Base-by-base conservation (phyloP, 2,113 vertebrate species). In the Atherinomorus stipes region DNA sequence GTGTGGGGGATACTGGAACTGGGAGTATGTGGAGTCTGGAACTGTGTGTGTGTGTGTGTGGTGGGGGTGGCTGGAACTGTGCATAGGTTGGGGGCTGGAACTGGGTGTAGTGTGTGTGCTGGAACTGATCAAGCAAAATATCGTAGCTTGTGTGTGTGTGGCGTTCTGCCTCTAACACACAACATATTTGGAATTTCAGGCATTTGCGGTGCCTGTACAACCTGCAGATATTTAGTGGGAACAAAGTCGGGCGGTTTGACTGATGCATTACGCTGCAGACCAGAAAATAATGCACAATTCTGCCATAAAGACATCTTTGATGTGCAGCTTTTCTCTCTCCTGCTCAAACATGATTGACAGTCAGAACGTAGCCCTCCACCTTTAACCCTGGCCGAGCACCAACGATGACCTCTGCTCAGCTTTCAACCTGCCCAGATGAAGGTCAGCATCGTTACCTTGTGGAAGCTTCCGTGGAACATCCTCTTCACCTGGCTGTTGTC, bases 381-480 rank as follows among this genome's bases (percentile, higher is more conserved):
- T n/a, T n/a, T n/a, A n/a, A n/a, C n/a, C n/a, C n/a, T n/a, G n/a
- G n/a, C n/a, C n/a, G n/a, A n/a, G 4, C 31, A 34, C 28, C 28
- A 28, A 4, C 6, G 6, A 28, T 4, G 28, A 8, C 31, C 31
- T 34, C 31, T 34, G 31, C 5, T 7, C 13, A 12, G 38, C 38
- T 42, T 13, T 2, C 7, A 13, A 13, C 38, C 4, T 2, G 38
- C 38, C 11, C 11, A 42, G 38, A 13, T 4, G 38, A 15, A 42
- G 11, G 9, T 15, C 5, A 3, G 7, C 8, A 28, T 21, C 31
- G 81, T 95, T 95, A 99, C 98, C 97, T 99, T 99, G 90, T 99
- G 98, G 91, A 99, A 99, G 88, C 97, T 99, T 78, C 98, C 98
- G 68, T 98, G 97, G 93, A 99, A 99, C 60, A 99, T 93, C 81